These are phyloP conservation scores for Halisarca cf. caerulea DNA, from an alignment of 37 sponge, comb jelly and placozoan genomes.

Conservation along the genomic window DNA sequence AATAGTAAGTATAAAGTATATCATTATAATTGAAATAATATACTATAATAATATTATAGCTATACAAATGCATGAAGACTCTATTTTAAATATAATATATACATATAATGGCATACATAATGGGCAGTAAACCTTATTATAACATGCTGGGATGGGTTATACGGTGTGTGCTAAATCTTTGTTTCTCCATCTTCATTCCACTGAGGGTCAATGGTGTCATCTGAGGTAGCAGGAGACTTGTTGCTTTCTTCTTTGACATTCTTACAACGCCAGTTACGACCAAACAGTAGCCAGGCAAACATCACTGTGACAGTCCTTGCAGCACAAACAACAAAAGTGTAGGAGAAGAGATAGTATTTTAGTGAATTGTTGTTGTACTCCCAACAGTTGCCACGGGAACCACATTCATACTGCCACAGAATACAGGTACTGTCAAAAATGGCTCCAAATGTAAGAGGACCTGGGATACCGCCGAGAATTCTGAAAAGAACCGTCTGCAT, in stretches of 20 bases:
- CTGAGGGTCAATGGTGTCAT: too few relatives aligned
- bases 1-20: too few relatives aligned
- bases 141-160: too few relatives aligned
- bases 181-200: too few relatives aligned
- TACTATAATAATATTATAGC: too few relatives aligned
- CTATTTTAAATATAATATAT: too few relatives aligned
- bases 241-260: neutral
- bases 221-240: neutral
- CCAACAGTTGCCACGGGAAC: conserved; percentile 30
- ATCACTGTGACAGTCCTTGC: neutral
- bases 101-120: too few relatives aligned
- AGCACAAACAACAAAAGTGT: neutral
- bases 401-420: conserved; percentile 41
- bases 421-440: conserved; percentile 41
- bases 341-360: neutral
- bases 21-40: too few relatives aligned
- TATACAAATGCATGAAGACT: too few relatives aligned
- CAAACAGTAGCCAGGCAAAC: neutral
- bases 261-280: neutral
- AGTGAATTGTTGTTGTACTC: conserved; percentile 30
- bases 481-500: conserved; percentile 16
- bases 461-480: conserved; percentile 32
- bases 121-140: too few relatives aligned
- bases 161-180: too few relatives aligned
- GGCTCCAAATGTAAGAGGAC: conserved; percentile 35